Evolutionary conservation across 2,113 vertebrate genomes (phyloP).

Genomic region (Antechinus stuartii): DNA sequence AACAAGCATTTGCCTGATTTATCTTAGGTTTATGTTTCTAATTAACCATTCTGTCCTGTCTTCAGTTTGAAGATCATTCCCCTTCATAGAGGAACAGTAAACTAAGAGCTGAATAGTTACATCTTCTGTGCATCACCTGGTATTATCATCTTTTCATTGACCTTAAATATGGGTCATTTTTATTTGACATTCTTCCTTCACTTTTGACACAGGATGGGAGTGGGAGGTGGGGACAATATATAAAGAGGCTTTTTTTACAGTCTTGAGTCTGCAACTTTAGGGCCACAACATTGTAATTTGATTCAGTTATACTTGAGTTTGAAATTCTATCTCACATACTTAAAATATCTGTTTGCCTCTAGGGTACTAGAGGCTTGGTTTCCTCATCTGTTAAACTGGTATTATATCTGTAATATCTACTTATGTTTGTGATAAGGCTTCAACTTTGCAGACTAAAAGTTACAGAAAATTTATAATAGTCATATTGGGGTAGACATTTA

Average conservation of each 20-base stretch:
- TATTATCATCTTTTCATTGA: background rate
- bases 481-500: background rate
- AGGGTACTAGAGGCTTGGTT: background rate
- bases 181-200: background rate
- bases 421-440: background rate
- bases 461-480: background rate
- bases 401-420: background rate
- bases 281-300: background rate
- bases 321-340: background rate
- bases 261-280: background rate
- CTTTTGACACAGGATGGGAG: too few species aligned
- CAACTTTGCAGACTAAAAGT: background rate
- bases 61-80: background rate
- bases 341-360: background rate
- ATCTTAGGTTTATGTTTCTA: background rate
- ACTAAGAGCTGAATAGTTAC: background rate
- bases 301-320: background rate
- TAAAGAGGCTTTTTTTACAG: background rate
- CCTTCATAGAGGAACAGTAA: background rate
- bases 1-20: background rate
- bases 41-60: background rate
- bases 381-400: background rate
- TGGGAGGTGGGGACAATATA: fast-evolving
- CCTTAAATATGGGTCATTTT: background rate
- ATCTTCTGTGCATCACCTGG: background rate